Evolutionary conservation across 2,113 vertebrate species (phyloP).

Genomic region (Brachypodius melanocephalos): DNA sequence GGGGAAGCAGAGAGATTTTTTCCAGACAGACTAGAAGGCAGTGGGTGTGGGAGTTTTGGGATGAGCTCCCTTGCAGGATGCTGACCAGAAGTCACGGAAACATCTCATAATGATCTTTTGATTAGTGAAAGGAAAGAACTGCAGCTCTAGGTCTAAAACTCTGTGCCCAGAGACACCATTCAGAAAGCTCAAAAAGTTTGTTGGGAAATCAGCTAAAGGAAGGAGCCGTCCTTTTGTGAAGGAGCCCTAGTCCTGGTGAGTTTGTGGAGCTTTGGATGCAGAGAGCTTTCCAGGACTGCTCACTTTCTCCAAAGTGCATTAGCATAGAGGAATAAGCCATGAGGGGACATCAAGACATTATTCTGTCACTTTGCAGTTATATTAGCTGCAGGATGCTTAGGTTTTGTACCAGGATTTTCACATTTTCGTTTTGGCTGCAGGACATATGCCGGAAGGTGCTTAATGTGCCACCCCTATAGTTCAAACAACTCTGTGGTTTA

Average conservation of each 20-base stretch:
- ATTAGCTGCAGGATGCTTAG: background rate
- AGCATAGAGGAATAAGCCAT: background rate
- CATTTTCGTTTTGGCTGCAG: background rate
- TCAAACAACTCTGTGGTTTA: background rate
- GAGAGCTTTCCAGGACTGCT: background rate
- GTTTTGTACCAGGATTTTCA: background rate
- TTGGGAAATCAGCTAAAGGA: background rate
- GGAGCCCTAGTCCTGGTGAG: background rate
- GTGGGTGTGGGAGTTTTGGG: background rate
- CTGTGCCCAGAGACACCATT: background rate
- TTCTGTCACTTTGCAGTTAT: background rate
- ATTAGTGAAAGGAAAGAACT: background rate
- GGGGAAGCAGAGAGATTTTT: background rate
- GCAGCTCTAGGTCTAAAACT: background rate
- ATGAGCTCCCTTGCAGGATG: background rate
- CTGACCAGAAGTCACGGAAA: background rate
- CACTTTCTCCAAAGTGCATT: background rate
- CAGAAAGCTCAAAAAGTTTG: background rate
- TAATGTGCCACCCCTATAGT: background rate
- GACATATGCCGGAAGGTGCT: background rate
- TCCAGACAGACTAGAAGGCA: background rate
- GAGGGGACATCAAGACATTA: background rate
- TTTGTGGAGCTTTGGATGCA: fast-evolving
- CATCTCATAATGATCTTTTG: background rate
- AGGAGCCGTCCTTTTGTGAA: background rate